Evolutionary conservation across 2,113 vertebrate genomes (phyloP).

Genomic region (Lepisosteus oculatus): DNA sequence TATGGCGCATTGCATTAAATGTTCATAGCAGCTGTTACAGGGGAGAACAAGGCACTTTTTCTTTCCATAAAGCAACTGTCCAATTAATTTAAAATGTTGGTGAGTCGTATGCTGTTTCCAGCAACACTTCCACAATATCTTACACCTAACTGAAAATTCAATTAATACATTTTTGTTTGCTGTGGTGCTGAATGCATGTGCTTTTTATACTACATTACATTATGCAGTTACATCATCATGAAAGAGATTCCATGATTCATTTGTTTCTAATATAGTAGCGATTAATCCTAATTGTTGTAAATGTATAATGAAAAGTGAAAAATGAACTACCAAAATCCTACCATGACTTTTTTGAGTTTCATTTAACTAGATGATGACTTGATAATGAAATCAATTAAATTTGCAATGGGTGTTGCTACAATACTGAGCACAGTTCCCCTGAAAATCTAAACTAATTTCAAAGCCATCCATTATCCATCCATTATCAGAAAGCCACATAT

Average conservation of each 20-base stretch:
- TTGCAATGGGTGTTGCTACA: background rate
- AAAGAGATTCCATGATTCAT: background rate
- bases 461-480: no score
- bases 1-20: constrained; percentile 5
- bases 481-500: no score
- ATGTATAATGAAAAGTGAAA: background rate
- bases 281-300: background rate
- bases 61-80: no score
- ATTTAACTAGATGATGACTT: background rate
- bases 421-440: background rate
- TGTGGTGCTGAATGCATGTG: no score
- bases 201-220: no score
- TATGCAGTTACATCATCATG: no score
- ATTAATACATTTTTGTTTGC: no score
- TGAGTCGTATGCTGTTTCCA: no score
- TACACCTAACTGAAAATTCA: no score
- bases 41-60: no score
- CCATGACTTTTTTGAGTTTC: background rate
- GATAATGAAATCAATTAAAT: background rate
- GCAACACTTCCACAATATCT: no score
- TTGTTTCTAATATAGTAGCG: background rate
- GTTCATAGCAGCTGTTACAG: background rate
- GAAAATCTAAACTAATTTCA: background rate
- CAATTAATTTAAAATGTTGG: no score
- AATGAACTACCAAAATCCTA: background rate